Conservation (phyloP, 2,113 vertebrate genomes). For the Lethenteron camtschaticum region DNA sequence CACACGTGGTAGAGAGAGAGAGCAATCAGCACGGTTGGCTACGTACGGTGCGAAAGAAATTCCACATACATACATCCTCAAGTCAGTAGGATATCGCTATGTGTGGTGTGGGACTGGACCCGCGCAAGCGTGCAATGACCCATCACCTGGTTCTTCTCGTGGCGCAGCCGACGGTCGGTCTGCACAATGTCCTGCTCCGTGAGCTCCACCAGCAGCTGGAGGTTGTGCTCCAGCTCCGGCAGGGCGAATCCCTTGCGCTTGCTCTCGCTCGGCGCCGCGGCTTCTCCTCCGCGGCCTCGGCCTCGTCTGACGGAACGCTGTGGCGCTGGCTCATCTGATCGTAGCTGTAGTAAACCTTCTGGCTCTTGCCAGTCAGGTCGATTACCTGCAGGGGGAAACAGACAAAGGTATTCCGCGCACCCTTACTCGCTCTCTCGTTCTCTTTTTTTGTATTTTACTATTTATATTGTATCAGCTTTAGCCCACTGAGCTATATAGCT, state of each 20-base stretch:
- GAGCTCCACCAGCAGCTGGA: constrained; percentile 79
- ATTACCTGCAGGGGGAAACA: constrained; percentile 44
- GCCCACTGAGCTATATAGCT: too few relatives aligned
- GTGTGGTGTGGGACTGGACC: too few relatives aligned
- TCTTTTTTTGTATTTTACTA: background rate
- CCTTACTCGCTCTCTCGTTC: background rate
- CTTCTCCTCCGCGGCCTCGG: constrained; percentile 17
- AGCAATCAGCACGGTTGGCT: too few relatives aligned
- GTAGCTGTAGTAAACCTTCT: constrained; percentile 92
- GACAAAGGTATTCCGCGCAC: background rate
- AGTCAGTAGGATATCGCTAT: too few relatives aligned
- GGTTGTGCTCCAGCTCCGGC: constrained; percentile 84
- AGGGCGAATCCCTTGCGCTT: constrained; percentile 47
- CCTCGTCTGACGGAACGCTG: constrained; percentile 52
- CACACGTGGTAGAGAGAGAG: too few relatives aligned
- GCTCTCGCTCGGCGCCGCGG: constrained; percentile 31
- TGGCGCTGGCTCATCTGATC: constrained; percentile 93
- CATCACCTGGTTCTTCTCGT: constrained; percentile 52
- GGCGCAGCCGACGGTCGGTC: constrained; percentile 71
- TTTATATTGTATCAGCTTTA: background rate
- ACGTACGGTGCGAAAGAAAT: too few relatives aligned
- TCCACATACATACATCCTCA: too few relatives aligned
- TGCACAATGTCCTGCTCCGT: constrained; percentile 95
- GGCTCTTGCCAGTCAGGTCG: constrained; percentile 87
- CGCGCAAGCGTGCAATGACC: too few relatives aligned